Percentiles rank a stretch among this genome's conserved stretches.
These are phyloP conservation scores for Drosophila multiciliata DNA, from an alignment of 2,888 invertebrate species.

Conservation along the genomic window DNA sequence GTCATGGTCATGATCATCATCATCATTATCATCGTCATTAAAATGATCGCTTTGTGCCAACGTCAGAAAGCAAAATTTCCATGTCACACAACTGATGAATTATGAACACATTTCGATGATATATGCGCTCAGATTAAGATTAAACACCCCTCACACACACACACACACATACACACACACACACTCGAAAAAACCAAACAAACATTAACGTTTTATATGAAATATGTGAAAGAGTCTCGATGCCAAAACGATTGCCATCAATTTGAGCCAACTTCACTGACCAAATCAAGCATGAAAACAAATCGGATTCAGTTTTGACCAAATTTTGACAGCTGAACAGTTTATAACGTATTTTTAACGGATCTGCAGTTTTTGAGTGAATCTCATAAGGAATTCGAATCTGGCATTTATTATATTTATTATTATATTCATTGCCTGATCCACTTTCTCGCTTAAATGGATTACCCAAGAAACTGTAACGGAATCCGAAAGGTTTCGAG, in stretches of 20 bases:
- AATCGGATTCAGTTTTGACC: neutral
- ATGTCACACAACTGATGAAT: constrained; percentile 7
- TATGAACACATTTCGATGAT: constrained; percentile 18
- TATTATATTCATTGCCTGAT: neutral
- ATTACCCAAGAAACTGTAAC: neutral
- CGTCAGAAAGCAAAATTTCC: constrained; percentile 4
- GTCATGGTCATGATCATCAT: constrained; percentile 7
- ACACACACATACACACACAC: neutral
- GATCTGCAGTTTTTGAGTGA: neutral
- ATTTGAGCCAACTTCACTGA: neutral
- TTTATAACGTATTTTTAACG: neutral
- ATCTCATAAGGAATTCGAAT: neutral
- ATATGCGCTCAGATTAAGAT: neutral
- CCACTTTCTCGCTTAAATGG: neutral
- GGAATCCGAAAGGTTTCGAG: neutral
- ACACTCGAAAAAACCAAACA: neutral
- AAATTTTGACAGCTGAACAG: neutral
- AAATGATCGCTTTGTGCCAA: neutral
- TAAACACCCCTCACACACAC: neutral
- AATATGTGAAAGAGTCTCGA: neutral
- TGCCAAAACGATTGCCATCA: neutral
- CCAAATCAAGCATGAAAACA: neutral
- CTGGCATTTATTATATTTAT: neutral
- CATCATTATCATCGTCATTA: neutral
- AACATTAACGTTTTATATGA: neutral